Evolutionary conservation across 2,113 vertebrate species (phyloP).

Genomic region (Caretta caretta): DNA sequence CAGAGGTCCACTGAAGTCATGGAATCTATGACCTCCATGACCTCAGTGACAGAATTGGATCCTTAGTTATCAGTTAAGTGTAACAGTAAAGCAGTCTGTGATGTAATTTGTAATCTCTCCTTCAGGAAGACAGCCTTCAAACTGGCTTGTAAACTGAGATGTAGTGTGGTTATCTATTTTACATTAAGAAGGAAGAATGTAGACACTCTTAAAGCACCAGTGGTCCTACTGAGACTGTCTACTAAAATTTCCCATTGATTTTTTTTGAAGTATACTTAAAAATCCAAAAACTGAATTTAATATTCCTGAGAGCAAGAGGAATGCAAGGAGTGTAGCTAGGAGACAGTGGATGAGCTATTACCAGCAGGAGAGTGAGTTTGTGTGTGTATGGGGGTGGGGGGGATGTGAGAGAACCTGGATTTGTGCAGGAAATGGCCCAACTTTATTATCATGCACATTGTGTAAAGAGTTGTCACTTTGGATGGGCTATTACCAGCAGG

Average conservation of each 20-base stretch:
- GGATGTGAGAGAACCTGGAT: too few species aligned
- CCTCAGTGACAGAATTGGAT: too few species aligned
- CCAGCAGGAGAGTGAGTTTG: too few species aligned
- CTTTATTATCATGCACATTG: too few species aligned
- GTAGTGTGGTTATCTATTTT: background rate
- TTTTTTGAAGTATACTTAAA: background rate
- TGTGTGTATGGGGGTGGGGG: too few species aligned
- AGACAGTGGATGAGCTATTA: too few species aligned
- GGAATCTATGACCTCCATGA: too few species aligned
- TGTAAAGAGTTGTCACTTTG: too few species aligned
- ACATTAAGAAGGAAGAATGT: background rate
- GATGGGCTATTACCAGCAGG: too few species aligned
- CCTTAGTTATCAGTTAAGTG: background rate
- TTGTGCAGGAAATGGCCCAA: too few species aligned
- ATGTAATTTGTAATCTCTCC: background rate
- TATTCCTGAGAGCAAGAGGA: background rate
- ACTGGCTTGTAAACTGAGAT: background rate
- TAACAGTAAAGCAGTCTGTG: background rate
- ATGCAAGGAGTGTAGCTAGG: background rate
- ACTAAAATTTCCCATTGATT: background rate
- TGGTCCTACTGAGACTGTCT: background rate
- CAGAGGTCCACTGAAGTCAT: too few species aligned
- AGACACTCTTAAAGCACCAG: background rate
- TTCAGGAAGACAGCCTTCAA: background rate
- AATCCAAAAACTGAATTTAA: background rate